Conservation (phyloP, 2,797 vertebrate genomes). For the Poecile montanus region DNA sequence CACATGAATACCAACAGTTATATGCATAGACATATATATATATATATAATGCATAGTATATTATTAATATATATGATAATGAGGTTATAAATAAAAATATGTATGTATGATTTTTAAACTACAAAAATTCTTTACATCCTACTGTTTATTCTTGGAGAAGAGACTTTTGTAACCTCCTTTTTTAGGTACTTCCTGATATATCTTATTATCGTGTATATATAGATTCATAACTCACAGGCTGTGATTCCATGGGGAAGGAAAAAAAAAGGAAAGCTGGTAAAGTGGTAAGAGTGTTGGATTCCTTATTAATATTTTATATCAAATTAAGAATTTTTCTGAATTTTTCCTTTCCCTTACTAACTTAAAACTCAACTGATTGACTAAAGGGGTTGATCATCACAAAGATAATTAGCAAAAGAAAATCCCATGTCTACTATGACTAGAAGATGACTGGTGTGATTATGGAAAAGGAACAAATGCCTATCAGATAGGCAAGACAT, state of each 20-base stretch:
- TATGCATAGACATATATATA: neutral
- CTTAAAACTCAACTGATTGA: neutral
- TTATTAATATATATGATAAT: neutral
- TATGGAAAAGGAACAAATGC: neutral
- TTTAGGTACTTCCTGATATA: neutral
- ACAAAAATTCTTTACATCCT: neutral
- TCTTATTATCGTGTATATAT: neutral
- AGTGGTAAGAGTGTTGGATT: neutral
- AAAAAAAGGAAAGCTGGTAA: rapidly evolving
- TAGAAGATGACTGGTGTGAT: neutral
- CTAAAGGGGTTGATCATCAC: neutral
- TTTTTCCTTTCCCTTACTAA: neutral
- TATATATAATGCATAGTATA: neutral
- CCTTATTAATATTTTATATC: neutral
- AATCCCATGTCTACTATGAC: neutral
- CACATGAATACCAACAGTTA: neutral
- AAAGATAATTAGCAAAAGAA: neutral
- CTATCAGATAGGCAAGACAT: neutral
- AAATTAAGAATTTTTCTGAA: neutral
- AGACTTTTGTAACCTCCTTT: neutral
- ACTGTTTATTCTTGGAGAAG: neutral
- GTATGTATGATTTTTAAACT: neutral
- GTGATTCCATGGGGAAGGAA: neutral
- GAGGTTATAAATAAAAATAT: neutral
- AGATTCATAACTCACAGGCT: neutral